Conservation (phyloP, 2,888 invertebrate species). For the Cerceris rybyensis region DNA sequence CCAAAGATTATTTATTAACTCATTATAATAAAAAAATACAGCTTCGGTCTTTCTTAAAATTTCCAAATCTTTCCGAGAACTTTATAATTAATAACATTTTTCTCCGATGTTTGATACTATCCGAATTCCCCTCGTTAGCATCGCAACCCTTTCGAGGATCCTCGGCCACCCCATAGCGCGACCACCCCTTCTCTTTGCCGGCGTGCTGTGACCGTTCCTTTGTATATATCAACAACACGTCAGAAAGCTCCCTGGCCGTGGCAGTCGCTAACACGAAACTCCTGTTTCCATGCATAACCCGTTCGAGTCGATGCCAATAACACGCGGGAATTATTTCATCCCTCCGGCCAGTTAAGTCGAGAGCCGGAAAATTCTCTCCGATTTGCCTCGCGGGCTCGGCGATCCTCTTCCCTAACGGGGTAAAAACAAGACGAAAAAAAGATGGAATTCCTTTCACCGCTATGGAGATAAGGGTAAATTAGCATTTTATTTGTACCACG, state of each 20-base stretch:
- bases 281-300: constrained; percentile 5
- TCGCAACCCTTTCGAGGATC: constrained; percentile 21
- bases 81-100: no score
- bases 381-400: neutral
- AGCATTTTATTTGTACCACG: constrained; percentile 59
- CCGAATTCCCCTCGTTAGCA: neutral
- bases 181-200: neutral
- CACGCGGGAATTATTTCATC: neutral
- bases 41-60: no score
- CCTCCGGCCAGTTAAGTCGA: neutral
- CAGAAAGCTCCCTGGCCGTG: constrained; percentile 17
- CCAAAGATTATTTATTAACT: no score
- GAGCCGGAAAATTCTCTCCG: neutral
- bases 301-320: constrained; percentile 9
- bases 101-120: no score
- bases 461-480: constrained; percentile 36
- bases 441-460: neutral
- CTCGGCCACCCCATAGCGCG: neutral
- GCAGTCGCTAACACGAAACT: constrained; percentile 7
- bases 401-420: constrained; percentile 2
- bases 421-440: constrained; percentile 2
- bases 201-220: neutral
- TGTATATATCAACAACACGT: neutral
- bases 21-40: no score
- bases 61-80: no score